phyloP scores from a whole-genome alignment of 2,797 vertebrate species.

The Champsocephalus esox region DNA sequence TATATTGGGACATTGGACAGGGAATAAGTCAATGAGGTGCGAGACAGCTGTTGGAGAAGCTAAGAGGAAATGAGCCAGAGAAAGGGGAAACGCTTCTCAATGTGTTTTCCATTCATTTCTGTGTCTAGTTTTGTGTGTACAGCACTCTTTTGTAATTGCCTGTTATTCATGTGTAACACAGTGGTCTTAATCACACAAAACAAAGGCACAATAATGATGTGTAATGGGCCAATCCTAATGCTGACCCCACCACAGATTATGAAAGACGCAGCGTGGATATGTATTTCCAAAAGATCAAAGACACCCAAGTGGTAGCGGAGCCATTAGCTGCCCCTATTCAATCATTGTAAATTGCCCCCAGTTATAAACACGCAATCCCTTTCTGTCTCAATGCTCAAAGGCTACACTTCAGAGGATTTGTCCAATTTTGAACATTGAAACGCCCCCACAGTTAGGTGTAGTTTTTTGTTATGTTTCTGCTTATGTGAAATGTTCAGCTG shows the following conservation, averaged over 20 bases:
- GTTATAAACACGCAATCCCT: constrained; percentile 13
- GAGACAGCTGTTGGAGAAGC: constrained; percentile 4
- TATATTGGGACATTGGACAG: constrained; percentile 16
- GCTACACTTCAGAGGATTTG: constrained; percentile 6
- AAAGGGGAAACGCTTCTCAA: background rate
- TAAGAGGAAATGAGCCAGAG: constrained; percentile 25
- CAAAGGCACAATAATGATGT: constrained; percentile 29
- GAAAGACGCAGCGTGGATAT: constrained; percentile 14
- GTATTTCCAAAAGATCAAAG: constrained; percentile 38
- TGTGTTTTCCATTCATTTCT: constrained; percentile 5
- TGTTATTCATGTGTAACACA: constrained; percentile 16
- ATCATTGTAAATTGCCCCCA: constrained; percentile 34
- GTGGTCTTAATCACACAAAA: constrained; percentile 37
- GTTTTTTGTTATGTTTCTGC: constrained; percentile 8
- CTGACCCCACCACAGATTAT: constrained; percentile 42
- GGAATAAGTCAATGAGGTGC: constrained; percentile 26
- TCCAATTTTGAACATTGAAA: constrained; percentile 17
- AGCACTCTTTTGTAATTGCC: background rate
- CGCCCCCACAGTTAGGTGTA: constrained; percentile 21
- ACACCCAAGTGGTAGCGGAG: constrained; percentile 34
- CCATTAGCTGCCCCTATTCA: constrained; percentile 33
- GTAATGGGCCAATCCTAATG: constrained; percentile 49
- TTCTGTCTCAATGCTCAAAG: background rate
- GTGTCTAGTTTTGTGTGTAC: background rate
- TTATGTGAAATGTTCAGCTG: constrained; percentile 28